A percentile compares a stretch with the other conserved stretches of the same genome.
Conservation (phyloP, 2,888 invertebrate species). For the Serripes groenlandicus region DNA sequence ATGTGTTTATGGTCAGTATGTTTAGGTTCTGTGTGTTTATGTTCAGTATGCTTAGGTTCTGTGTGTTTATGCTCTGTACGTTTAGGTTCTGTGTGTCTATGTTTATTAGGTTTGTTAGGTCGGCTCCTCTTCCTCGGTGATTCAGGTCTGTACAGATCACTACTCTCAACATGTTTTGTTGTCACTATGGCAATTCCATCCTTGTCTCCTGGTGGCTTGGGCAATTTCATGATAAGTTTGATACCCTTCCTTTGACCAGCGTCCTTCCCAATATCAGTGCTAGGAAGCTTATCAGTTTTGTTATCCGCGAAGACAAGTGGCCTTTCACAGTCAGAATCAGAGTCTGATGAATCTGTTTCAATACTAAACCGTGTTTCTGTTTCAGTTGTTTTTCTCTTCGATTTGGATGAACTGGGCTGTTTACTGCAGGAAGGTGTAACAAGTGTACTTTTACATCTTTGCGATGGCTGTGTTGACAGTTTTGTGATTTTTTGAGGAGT, state of each 20-base stretch:
- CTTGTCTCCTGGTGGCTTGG: neutral
- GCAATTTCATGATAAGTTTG: neutral
- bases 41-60: too few relatives aligned
- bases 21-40: too few relatives aligned
- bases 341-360: conserved; percentile 15
- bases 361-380: neutral
- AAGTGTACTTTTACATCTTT: neutral
- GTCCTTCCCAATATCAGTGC: neutral
- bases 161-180: neutral
- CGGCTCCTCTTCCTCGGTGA: conserved; percentile 23
- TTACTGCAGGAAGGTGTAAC: conserved; percentile 5
- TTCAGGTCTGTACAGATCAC: neutral
- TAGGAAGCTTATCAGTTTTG: neutral
- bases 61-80: too few relatives aligned
- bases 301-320: neutral
- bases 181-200: neutral
- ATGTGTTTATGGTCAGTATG: too few relatives aligned
- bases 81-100: too few relatives aligned
- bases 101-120: conserved; percentile 9
- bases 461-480: too few relatives aligned
- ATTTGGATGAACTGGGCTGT: neutral
- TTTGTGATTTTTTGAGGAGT: too few relatives aligned
- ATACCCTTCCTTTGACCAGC: neutral
- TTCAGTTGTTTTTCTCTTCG: neutral
- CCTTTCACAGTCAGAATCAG: conserved; percentile 12